Percentiles rank a stretch among this genome's conserved stretches.
These are phyloP conservation scores for Terrapene triunguis DNA, from an alignment of 2,113 vertebrate genomes.

Conservation along the genomic window DNA sequence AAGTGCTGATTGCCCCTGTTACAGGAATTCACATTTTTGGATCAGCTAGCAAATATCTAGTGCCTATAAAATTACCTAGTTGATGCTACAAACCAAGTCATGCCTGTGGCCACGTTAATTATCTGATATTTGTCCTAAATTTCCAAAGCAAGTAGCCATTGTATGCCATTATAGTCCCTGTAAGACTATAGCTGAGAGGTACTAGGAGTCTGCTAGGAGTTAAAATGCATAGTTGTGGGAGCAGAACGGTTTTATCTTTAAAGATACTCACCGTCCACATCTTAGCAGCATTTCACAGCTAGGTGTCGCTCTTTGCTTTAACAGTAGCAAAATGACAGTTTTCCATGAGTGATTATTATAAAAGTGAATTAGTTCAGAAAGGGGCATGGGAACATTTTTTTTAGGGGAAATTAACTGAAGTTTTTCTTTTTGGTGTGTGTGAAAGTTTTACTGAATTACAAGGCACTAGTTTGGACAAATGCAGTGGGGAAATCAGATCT, in stretches of 20 bases:
- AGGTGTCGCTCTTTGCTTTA: not conserved
- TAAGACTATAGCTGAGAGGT: not conserved
- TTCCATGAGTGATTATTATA: not conserved
- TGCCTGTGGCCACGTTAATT: not conserved
- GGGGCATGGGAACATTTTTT: not conserved
- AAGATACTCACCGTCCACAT: not conserved
- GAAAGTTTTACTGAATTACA: not conserved
- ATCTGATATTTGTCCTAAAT: not conserved
- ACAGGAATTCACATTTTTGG: not conserved
- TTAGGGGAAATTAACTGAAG: not conserved
- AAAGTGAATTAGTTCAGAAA: not conserved
- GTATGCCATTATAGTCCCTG: accelerated
- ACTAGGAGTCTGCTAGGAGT: not conserved
- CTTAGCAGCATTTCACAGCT: not conserved
- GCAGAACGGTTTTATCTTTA: not conserved
- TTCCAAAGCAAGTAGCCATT: not conserved
- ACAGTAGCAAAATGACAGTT: not conserved
- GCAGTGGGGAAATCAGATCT: not conserved
- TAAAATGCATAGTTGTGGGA: not conserved
- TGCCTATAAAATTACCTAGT: not conserved
- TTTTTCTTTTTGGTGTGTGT: not conserved
- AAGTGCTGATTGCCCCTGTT: accelerated
- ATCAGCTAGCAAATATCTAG: not conserved
- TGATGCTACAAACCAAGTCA: not conserved
- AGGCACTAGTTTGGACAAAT: not conserved